Base-by-base conservation (phyloP, 2,113 vertebrate species). In the Ardeotis arabs region DNA sequence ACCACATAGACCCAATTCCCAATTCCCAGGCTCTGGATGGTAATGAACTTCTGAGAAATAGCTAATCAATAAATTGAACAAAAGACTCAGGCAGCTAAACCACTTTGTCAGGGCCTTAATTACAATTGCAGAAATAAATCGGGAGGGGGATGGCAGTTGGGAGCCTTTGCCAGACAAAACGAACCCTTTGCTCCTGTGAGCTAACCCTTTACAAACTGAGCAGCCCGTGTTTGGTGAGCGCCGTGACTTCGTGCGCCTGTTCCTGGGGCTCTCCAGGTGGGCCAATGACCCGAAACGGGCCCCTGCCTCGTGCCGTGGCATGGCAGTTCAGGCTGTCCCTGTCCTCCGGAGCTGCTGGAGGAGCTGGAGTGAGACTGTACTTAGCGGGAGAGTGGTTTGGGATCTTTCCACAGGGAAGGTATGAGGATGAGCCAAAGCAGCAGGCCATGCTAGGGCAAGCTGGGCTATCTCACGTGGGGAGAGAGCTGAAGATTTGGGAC, bases 11-110 rank as follows among this genome's bases (percentile, higher is more conserved):
- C 96, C 97, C 95, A 90, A 83, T 94, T 92, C 95, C 91, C 96
- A 91, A 75, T 94, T 97, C 81, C 95, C 95, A 90, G 97, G 96
- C 93, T 97, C 89, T 74, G 92, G 95, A 96, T 94, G 96, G 96
- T 97, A 98, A 98, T 98, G 97, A 98, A 97, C 97, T 98, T 97
- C 97, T 96, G 97, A 98, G 97, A 97, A 98, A 98, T 94, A 96
- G 97, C 98, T 97, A 97, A 98, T 98, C 98, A 96, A 98, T 98
- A 97, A 94, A 97, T 95, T 97, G 98, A 98, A 97, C 97, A 97
- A 97, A 97, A 96, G 97, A 91, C 93, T 88, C 82, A 41, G 93
- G 96, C 96, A 93, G 96, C 96, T 88, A 90, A 95, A 93, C 93
- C 95, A 96, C 95, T 98, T 97, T 90, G 79, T 94, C 83, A 90